A percentile compares a stretch with the other conserved stretches of the same genome.
Conservation (phyloP, 2,797 vertebrate genomes). For the Enteromius unitaeniatus region DNA sequence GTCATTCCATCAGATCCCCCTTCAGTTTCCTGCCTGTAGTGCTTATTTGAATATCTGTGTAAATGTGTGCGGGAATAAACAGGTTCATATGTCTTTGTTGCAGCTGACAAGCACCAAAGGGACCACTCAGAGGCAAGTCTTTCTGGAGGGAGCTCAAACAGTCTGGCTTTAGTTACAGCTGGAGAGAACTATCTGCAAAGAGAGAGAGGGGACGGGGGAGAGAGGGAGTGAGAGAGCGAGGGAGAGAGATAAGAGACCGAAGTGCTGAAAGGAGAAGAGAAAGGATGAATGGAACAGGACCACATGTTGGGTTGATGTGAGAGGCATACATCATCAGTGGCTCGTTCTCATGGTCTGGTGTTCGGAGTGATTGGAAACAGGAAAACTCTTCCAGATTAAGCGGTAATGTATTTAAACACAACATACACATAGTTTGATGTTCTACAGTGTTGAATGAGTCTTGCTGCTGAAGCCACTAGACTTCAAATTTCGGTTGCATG, state of each 20-base stretch:
- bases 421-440: slow-evolving; percentile 5
- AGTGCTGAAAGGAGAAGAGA: slow-evolving; percentile 29
- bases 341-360: slow-evolving; percentile 7
- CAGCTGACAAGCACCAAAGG: slow-evolving; percentile 37
- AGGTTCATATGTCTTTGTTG: slow-evolving; percentile 43
- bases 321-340: slow-evolving; percentile 15
- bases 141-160: slow-evolving; percentile 57
- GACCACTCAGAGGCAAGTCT: slow-evolving; percentile 35
- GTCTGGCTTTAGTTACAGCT: slow-evolving; percentile 52
- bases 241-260: slow-evolving; percentile 25
- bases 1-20: slow-evolving; percentile 1
- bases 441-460: not conserved
- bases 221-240: not conserved
- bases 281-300: slow-evolving; percentile 35
- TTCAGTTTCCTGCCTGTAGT: not conserved
- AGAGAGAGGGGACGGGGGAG: slow-evolving; percentile 15
- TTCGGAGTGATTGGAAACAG: not conserved
- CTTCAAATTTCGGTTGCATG: not conserved
- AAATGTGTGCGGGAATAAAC: slow-evolving; percentile 27
- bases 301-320: slow-evolving; percentile 39
- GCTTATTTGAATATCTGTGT: not conserved
- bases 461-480: not conserved
- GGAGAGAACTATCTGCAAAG: slow-evolving; percentile 31
- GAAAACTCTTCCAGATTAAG: slow-evolving; percentile 11
- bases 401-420: slow-evolving; percentile 23